Evolutionary conservation across 1,140 invertebrate genomes (phyloP).

Genomic region (Drosophila elegans): DNA sequence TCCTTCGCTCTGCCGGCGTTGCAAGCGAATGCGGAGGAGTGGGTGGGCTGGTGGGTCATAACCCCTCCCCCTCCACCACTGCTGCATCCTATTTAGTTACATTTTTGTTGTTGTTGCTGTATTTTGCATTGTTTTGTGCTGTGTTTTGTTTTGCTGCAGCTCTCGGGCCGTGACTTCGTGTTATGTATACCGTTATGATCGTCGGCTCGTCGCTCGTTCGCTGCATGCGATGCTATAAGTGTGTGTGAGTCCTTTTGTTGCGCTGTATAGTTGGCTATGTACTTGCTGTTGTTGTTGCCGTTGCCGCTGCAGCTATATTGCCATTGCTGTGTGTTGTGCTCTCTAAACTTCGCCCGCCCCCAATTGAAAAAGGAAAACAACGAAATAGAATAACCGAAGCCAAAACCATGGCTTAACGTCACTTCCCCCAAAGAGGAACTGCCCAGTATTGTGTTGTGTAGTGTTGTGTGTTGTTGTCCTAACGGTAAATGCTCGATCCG

Average conservation of each 20-base stretch:
- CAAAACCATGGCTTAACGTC: constrained; percentile 36
- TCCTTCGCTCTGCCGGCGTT: constrained; percentile 67
- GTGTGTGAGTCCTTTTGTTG: constrained; percentile 58
- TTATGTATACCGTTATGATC: constrained; percentile 79
- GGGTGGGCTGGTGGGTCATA: constrained; percentile 5
- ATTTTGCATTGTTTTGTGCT: constrained; percentile 83
- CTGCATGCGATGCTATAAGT: constrained; percentile 28
- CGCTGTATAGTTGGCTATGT: constrained; percentile 60
- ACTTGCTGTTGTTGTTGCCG: constrained; percentile 55
- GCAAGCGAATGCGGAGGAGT: constrained; percentile 34
- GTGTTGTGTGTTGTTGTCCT: constrained; percentile 48
- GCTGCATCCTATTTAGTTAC: constrained; percentile 82
- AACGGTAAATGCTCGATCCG: constrained; percentile 13
- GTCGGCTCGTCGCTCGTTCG: constrained; percentile 73
- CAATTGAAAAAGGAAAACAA: constrained; percentile 35
- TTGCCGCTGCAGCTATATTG: constrained; percentile 54
- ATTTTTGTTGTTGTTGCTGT: constrained; percentile 66
- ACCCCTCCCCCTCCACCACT: constrained; percentile 6
- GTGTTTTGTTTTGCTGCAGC: constrained; percentile 83
- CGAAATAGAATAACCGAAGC: constrained; percentile 22
- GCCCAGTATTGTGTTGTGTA: constrained; percentile 56
- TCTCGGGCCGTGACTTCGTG: constrained; percentile 78
- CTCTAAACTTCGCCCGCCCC: constrained; percentile 58
- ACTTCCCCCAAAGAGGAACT: constrained; percentile 45
- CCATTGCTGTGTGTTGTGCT: constrained; percentile 61